Evolutionary conservation across 1,140 invertebrate genomes (phyloP).

Genomic region (Venturia canescens): DNA sequence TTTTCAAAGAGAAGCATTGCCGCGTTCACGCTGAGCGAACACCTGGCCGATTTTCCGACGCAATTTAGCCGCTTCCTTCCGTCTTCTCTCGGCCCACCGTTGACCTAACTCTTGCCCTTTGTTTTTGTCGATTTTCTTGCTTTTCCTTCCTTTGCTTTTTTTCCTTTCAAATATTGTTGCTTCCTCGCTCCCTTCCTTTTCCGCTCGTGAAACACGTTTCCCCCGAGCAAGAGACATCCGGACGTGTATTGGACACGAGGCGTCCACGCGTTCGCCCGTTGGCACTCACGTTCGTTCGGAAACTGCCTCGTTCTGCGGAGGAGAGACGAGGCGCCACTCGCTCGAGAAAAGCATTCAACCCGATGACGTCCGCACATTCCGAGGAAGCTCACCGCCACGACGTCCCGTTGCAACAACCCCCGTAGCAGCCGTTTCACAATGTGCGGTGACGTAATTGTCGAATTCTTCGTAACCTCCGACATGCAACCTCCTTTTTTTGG

Average conservation of each 20-base stretch:
- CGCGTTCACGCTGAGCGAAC: background rate
- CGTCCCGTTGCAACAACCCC: constrained; percentile 43
- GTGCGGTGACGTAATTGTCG: constrained; percentile 75
- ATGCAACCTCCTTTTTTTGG: background rate
- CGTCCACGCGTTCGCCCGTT: background rate
- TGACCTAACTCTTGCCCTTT: background rate
- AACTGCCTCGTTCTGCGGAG: background rate
- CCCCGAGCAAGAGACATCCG: background rate
- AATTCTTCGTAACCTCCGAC: constrained; percentile 66
- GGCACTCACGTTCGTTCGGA: constrained; percentile 15
- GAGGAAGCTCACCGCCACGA: constrained; percentile 64
- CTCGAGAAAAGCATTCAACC: constrained; percentile 72
- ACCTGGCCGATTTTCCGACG: background rate
- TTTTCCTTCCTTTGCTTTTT: too few relatives aligned
- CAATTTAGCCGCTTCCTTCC: background rate
- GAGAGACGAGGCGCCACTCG: background rate
- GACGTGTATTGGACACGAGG: constrained; percentile 30
- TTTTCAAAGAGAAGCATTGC: background rate
- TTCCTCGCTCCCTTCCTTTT: background rate
- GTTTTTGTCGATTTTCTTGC: too few relatives aligned
- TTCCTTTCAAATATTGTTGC: too few relatives aligned
- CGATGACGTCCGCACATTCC: constrained; percentile 75
- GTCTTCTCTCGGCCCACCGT: background rate
- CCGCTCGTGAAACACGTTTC: background rate
- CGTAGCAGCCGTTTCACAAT: constrained; percentile 72